Base-by-base conservation (phyloP, 2,113 vertebrate genomes). In the Centrocercus urophasianus region DNA sequence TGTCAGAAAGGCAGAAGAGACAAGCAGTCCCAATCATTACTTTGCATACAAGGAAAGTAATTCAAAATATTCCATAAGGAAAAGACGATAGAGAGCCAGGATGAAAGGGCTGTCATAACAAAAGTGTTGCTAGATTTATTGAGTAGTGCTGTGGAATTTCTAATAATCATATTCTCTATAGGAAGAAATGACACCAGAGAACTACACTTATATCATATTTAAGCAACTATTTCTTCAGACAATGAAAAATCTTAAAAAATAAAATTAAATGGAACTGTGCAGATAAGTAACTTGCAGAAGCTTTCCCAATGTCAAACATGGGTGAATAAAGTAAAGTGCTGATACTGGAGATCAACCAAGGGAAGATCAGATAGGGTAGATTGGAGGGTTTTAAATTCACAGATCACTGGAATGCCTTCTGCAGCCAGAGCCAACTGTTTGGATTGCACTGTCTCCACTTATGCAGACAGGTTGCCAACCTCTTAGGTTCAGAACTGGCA, bases 341-440 rank as follows among this genome's bases (percentile, higher is more conserved):
- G 36, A 36, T 90, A 73, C 73, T 88, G 96, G 79, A 95, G 96
- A 54, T 21, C 64, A 80, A 85, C 50, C 76, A 80, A 71, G 21
- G 18, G 65, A 89, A 93, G 85, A 93, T 92, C 76, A 11, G 45
- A 92, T 70, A 92, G 66, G 52, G 56, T 69, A 82, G 59, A 25
- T 38, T 88, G 86, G 59, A 95, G 52, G 48, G 61, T 19, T 90
- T 92, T 91, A 64, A 86, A 86, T 70, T 61, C 69, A 45, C 56
- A 87, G 88, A 92, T 96, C 91, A 50, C 67, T 96, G 95, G 91
- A 95, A 97, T 84, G 76, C 40, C 86, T 96, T 34, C 79, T 95
- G 93, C 60, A 28, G 47, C 34, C 0, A 0, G 70, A 93, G 96
- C 90, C 95, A 95, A 93, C 83, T 83, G 40, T 92, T 96, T 90